phyloP scores from a whole-genome alignment of 30 jellyfish, hydroid and myxozoan species.

The Sanderia malayensis region DNA sequence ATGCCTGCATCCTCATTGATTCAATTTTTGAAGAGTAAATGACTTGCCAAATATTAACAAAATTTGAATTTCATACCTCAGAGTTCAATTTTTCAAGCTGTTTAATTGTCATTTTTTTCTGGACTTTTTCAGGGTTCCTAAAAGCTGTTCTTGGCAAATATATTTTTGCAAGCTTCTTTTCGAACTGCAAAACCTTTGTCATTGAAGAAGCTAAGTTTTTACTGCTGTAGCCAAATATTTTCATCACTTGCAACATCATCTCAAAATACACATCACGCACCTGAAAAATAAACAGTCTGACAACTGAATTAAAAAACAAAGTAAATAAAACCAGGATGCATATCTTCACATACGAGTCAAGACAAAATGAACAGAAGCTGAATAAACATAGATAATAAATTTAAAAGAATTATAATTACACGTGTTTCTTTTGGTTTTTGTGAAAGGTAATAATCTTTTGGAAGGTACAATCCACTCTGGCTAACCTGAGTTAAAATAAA shows the following conservation, averaged over 20 bases:
- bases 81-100: constrained; percentile 13
- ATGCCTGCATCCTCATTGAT: too few species aligned
- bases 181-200: constrained; percentile 34
- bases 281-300: constrained; percentile 17
- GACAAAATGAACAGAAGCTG: too few species aligned
- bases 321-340: not conserved
- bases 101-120: constrained; percentile 8
- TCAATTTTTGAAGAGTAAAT: too few species aligned
- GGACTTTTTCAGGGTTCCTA: constrained; percentile 17
- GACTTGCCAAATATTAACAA: too few species aligned
- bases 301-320: not conserved
- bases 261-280: constrained; percentile 23
- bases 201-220: not conserved
- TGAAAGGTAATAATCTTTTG: constrained; percentile 39
- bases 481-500: constrained; percentile 3
- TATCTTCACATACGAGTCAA: too few species aligned
- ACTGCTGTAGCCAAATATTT: constrained; percentile 15
- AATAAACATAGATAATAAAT: too few species aligned
- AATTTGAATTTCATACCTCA: too few species aligned
- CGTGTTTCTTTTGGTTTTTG: constrained; percentile 18
- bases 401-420: not conserved
- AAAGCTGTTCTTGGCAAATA: constrained; percentile 6
- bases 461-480: constrained; percentile 23
- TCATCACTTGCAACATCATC: constrained; percentile 20
- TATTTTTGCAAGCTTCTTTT: constrained; percentile 45